Evolutionary conservation across 2,113 vertebrate genomes (phyloP), one percentile per base, ranked within the genome.

Genomic region (Alouatta palliata): DNA sequence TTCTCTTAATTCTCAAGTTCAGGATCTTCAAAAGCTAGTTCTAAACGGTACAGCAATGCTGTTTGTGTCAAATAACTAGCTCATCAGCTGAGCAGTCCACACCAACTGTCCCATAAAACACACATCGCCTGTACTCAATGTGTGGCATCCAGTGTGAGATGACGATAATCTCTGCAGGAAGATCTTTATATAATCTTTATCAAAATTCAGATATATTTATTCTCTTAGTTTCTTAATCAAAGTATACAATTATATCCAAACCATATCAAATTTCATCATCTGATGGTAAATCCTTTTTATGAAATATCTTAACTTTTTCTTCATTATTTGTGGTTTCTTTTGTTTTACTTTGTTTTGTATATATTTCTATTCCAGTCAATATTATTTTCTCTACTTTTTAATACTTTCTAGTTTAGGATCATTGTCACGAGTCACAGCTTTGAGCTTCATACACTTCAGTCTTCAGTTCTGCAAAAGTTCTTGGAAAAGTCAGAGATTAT

Each of bases 221-320:
- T 98, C 32, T 99, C 98, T 92, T 98, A 97, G 98, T 99, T 99
- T 96, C 99, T 96, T 84, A 97, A 40, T 99, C 99, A 86, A 99
- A 99, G 98, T 99, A 99, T 21, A 98, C 98, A 89, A 97, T 98
- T 88, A 99, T 99, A 2, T 99, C 99, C 27, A 99, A 98, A 98
- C 99, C 98, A 97, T 99, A 99, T 81, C 99, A 99, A 89, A 99
- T 99, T 98, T 99, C 99, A 49, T 99, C 99, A 0, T 99, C 99
- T 25, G 99, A 88, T 95, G 99, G 99, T 43, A 99, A 98, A 89
- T 99, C 99, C 80, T 99, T 99, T 97, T 99, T 97, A 49, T 98
- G 99, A 98, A 99, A 99, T 52, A 98, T 99, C 97, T 99, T 99
- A 97, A 99, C 97, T 98, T 99, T 64, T 90, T 52, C 6, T 71